Base-by-base conservation (phyloP, 1,140 invertebrate genomes). In the Eueides isabella region DNA sequence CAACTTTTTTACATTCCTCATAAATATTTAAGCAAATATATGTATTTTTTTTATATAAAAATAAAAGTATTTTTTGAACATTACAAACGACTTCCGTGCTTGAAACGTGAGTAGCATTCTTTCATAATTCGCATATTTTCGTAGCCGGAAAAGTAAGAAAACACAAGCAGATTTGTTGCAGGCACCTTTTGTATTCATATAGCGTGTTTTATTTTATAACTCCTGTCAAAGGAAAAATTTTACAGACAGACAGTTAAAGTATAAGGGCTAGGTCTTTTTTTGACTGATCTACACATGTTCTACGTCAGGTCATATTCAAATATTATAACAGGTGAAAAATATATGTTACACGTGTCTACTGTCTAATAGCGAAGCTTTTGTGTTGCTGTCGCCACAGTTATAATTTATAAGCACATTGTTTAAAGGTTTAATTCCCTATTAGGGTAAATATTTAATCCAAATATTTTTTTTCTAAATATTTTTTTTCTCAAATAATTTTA, bases 121-220 rank as follows among this genome's bases (percentile, higher is more conserved):
- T 70, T 70, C 68, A 70, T 70, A 70, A 70, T 63, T 70, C 68
- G 68, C 68, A 70, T 70, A 62, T 41, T 61, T 63, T 63, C 33
- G 26, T 31, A 70, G 61, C 68, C 31, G 68, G 33, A 70, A 62
- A 55, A 31, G 26, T 62, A 74, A 71, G 77, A 79, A 74, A 79
- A 76, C 73, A 71, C 74, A 73, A 72, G 41, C 61, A 61, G 68
- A 41, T 64, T 33, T n/a, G n/a, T n/a, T n/a, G n/a, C n/a, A n/a
- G n/a, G n/a, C n/a, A 67, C 68, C 44, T 73, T 79, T 76, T 73
- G 71, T 71, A 76, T 76, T 76, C 74, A 79, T 76, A 62, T 64
- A 55, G 19, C 61, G 64, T 16, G 30, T 74, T 77, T 74, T 77
- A 74, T 74, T 75, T 76, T 75, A 75, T 65, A 75, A 71, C 63